Conservation (phyloP, 2,888 invertebrate genomes). For the Odontomyia ornata region DNA sequence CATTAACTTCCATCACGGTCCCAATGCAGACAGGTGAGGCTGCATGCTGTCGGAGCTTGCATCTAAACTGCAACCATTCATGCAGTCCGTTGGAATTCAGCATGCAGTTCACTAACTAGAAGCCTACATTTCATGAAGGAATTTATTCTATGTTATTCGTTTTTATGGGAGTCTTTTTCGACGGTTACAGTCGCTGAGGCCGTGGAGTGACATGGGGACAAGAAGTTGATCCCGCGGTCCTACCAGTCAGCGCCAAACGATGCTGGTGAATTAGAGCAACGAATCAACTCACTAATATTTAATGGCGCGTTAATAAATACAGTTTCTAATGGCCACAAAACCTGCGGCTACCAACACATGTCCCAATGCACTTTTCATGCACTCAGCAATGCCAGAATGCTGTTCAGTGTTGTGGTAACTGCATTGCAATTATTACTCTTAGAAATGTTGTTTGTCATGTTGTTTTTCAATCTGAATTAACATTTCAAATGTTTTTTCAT, state of each 20-base stretch:
- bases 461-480: constrained; percentile 24
- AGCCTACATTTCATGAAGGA: neutral
- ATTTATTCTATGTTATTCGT: neutral
- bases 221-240: neutral
- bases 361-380: neutral
- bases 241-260: neutral
- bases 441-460: constrained; percentile 30
- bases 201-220: too few relatives aligned
- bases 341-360: neutral
- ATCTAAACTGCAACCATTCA: neutral
- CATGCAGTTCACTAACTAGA: neutral
- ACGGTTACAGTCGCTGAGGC: too few relatives aligned
- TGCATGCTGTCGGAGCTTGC: neutral
- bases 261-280: constrained; percentile 31
- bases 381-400: constrained; percentile 10
- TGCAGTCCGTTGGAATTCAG: neutral
- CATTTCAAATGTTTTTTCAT: constrained; percentile 19
- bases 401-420: constrained; percentile 8
- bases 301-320: constrained; percentile 7
- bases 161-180: neutral
- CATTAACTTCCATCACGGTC: neutral
- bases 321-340: neutral
- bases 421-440: constrained; percentile 19
- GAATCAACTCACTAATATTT: constrained; percentile 17
- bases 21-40: neutral